Base-by-base conservation (phyloP, 53 echinoderm and acorn worm species). In the Holothuria leucospilota region DNA sequence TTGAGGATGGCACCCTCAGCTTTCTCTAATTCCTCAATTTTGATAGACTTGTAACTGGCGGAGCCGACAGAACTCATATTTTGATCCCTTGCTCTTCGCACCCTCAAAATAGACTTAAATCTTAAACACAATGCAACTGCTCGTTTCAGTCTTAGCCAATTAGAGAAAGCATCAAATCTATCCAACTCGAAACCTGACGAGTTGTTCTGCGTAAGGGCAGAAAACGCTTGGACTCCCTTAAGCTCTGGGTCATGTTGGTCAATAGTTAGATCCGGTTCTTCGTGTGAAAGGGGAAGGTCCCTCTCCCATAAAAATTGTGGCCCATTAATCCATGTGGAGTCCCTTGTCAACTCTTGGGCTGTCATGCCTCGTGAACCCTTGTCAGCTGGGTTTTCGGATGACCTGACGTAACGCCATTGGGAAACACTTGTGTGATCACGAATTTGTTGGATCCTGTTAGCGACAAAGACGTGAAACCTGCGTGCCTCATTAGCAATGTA, bases 61-160 rank as follows among this genome's bases (percentile, higher is more conserved):
- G 40, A 68, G 62, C 51, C 30, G 21, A 14, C 26, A 28, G 20
- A n/a, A 24, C 62, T 1, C 5, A 8, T 46, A 46, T 39, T n/a
- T 29, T 61, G 29, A n/a, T 2, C 24, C 42, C 12, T 39, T 29
- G 13, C 2, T 56, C 56, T 56, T 46, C 63, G 62, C n/a, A 9
- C 20, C n/a, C 21, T 40, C 40, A 82, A 39, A n/a, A 62, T 60
- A 62, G 52, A 9, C 39, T 63, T 46, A 12, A 62, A 34, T 23
- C 82, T 29, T 24, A 84, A 56, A 66, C 89, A 89, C 20, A 58
- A 39, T 39, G 89, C 89, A 68, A 89, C 40, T 46, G 89, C 89
- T 46, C 77, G 77, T 63, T 63, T 89, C 29, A 78, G 85, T 53
- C 59, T 59, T 53, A 77, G 85, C 85, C 85, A 85, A 28, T 51